phyloP scores from a whole-genome alignment of 2,797 vertebrate genomes.

The Enteromius paludinosus region DNA sequence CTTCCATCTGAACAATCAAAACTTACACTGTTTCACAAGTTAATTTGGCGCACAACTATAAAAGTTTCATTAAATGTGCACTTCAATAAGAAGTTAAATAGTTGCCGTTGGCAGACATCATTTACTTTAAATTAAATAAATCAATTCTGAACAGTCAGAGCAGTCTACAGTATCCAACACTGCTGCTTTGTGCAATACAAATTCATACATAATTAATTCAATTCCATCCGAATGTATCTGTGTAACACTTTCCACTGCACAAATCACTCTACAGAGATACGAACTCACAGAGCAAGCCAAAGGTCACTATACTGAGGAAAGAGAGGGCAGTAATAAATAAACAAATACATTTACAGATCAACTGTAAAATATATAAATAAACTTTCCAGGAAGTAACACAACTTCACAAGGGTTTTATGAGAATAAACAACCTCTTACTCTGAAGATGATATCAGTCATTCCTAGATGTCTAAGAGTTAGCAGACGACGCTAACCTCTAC shows the following conservation, averaged over 20 bases:
- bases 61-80: neutral
- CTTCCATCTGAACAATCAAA: neutral
- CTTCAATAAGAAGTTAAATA: neutral
- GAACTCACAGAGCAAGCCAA: too few species aligned
- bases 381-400: neutral
- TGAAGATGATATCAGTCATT: neutral
- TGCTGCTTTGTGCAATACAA: neutral
- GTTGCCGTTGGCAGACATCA: neutral
- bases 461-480: neutral
- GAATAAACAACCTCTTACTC: neutral
- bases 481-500: neutral
- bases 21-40: neutral
- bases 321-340: neutral
- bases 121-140: neutral
- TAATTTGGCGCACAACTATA: neutral
- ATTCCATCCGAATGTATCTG: neutral
- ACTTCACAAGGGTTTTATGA: neutral
- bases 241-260: neutral
- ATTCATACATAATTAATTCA: conserved; percentile 19
- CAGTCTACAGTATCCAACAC: neutral
- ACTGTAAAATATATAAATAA: neutral
- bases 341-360: neutral
- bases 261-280: conserved; percentile 10
- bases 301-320: neutral
- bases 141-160: neutral